Evolutionary conservation across 2,888 invertebrate species (phyloP).

Genomic region (Trimorus sp.): DNA sequence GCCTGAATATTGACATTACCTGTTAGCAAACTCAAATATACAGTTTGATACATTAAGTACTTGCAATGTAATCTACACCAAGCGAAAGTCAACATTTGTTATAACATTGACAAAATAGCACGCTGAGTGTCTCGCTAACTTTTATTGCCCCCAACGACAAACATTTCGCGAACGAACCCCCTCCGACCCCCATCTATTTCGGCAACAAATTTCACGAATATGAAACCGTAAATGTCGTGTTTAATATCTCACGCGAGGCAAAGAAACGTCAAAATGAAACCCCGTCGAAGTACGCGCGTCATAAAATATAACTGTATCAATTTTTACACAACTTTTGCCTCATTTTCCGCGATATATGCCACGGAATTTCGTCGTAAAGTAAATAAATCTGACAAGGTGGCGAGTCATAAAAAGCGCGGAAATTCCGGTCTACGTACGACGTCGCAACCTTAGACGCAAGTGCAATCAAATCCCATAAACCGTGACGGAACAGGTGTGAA

Average conservation of each 20-base stretch:
- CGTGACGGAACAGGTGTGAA: constrained; percentile 7
- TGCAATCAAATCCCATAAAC: constrained; percentile 25
- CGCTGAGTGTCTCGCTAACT: constrained; percentile 11
- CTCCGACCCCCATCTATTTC: too few species aligned
- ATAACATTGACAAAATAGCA: constrained; percentile 37
- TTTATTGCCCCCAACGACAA: neutral
- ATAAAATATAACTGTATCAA: constrained; percentile 22
- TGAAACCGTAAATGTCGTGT: constrained; percentile 10
- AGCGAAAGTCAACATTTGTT: constrained; percentile 43
- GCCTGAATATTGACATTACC: constrained; percentile 46
- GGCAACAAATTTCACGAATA: neutral
- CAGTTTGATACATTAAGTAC: constrained; percentile 45
- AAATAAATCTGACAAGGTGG: constrained; percentile 35
- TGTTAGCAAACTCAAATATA: constrained; percentile 56
- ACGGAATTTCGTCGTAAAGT: constrained; percentile 19
- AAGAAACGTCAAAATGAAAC: constrained; percentile 12
- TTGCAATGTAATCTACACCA: constrained; percentile 39
- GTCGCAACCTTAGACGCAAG: neutral
- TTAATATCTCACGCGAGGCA: neutral
- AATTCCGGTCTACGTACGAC: constrained; percentile 8
- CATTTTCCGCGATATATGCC: constrained; percentile 16
- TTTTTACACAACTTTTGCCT: constrained; percentile 36
- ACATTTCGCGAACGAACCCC: neutral
- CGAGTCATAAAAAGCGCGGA: constrained; percentile 27
- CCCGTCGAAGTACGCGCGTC: neutral